A percentile compares a stretch with the other conserved stretches of the same genome.
Conservation (phyloP, 2,113 vertebrate genomes). For the Notechis scutatus region DNA sequence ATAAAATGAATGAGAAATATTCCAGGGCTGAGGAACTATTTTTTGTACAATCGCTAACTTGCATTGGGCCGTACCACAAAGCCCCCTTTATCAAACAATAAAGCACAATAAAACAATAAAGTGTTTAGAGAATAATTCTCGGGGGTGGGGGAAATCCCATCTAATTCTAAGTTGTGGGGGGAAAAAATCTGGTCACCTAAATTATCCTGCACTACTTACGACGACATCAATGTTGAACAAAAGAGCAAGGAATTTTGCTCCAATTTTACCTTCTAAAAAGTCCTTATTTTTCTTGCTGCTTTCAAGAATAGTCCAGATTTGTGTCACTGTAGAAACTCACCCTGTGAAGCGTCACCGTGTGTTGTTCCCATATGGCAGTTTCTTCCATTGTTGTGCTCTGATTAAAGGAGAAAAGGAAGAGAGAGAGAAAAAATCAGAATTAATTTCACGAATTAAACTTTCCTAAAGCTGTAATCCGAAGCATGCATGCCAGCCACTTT, state of each 20-base stretch:
- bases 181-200: background rate
- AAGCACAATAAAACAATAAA: background rate
- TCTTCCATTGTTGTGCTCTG: conserved; percentile 98
- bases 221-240: conserved; percentile 68
- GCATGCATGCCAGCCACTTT: background rate
- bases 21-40: background rate
- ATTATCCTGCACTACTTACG: conserved; percentile 53
- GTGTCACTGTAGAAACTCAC: conserved; percentile 71
- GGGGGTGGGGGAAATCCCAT: background rate
- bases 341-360: conserved; percentile 99
- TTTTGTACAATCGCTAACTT: background rate
- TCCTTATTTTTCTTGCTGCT: conserved; percentile 87
- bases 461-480: background rate
- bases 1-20: background rate
- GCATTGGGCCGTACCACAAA: background rate
- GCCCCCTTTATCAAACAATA: background rate
- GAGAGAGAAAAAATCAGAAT: conserved; percentile 24
- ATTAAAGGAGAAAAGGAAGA: conserved; percentile 37
- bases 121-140: background rate
- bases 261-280: conserved; percentile 85
- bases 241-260: conserved; percentile 75
- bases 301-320: conserved; percentile 79
- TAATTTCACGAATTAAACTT: background rate
- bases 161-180: background rate
- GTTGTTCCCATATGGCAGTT: conserved; percentile 99